A percentile compares a stretch with the other conserved stretches of the same genome.
Conservation (phyloP, 2,797 vertebrate species). For the Buceros bicornis region DNA sequence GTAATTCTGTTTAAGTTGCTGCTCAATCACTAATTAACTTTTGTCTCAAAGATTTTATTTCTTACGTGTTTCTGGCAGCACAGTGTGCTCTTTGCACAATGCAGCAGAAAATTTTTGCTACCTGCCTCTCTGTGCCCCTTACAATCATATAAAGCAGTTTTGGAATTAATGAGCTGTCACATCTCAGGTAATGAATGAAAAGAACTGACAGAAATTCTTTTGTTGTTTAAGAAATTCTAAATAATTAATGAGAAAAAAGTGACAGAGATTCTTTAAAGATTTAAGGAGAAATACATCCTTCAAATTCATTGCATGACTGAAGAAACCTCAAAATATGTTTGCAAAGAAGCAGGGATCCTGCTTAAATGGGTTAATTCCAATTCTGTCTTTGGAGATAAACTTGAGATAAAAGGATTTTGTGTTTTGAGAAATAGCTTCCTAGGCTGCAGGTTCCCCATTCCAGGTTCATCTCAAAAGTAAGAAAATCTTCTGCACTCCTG, state of each 20-base stretch:
- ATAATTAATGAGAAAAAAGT: conserved; percentile 43
- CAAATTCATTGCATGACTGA: background rate
- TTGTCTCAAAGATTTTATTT: conserved; percentile 15
- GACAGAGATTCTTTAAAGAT: conserved; percentile 2
- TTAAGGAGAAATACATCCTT: conserved; percentile 38
- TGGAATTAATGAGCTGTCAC: conserved; percentile 78
- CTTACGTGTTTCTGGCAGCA: conserved; percentile 13
- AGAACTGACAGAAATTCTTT: conserved; percentile 54
- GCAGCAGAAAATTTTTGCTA: conserved; percentile 5
- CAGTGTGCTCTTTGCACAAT: conserved; percentile 8
- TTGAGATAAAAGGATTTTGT: background rate
- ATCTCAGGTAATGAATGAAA: conserved; percentile 69
- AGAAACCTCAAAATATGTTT: background rate
- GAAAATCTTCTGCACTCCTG: background rate
- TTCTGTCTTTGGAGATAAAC: background rate
- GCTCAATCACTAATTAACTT: conserved; percentile 66
- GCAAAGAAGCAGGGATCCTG: background rate
- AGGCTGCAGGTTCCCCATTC: background rate
- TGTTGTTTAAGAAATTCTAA: conserved; percentile 55
- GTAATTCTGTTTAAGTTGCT: conserved; percentile 53
- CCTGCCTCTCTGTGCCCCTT: conserved; percentile 22
- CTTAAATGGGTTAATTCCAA: background rate
- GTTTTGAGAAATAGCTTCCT: background rate
- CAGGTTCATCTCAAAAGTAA: background rate
- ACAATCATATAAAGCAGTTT: conserved; percentile 31